Conservation (phyloP, 2,888 invertebrate genomes). For the Hypomecis atomaria region DNA sequence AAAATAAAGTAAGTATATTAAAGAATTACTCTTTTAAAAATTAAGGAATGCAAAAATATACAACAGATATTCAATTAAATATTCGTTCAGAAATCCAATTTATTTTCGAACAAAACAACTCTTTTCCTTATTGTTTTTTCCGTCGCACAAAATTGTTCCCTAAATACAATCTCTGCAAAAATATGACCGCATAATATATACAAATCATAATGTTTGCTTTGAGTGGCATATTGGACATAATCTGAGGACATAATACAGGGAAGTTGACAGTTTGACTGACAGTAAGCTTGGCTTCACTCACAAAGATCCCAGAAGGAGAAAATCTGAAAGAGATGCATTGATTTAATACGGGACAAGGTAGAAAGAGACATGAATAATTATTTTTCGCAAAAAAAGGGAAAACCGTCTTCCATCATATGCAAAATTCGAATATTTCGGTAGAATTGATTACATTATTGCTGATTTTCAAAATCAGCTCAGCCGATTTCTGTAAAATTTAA, state of each 20-base stretch:
- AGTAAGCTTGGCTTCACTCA: slow-evolving; percentile 5
- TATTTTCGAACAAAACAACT: neutral
- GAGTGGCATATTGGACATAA: slow-evolving; percentile 6
- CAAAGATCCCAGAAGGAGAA: neutral
- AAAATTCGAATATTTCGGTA: too few species aligned
- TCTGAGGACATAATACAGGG: slow-evolving; percentile 5
- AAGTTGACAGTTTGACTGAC: slow-evolving; percentile 14
- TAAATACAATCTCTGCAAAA: neutral
- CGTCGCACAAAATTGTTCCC: neutral
- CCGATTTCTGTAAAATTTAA: too few species aligned
- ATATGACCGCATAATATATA: neutral
- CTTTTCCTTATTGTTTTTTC: slow-evolving; percentile 9
- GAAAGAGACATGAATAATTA: too few species aligned
- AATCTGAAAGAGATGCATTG: slow-evolving; percentile 2
- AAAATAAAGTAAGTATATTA: too few species aligned
- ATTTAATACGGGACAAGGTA: too few species aligned
- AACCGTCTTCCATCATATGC: too few species aligned
- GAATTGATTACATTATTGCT: too few species aligned
- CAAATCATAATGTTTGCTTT: slow-evolving; percentile 10
- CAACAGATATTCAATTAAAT: too few species aligned
- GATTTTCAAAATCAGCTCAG: too few species aligned
- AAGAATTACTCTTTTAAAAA: too few species aligned
- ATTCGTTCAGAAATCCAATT: neutral
- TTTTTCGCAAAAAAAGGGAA: too few species aligned
- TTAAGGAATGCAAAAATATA: too few species aligned